These are phyloP conservation scores for Glyphotaelius pellucidus DNA, from an alignment of 2,888 invertebrate genomes.

Conservation along the genomic window DNA sequence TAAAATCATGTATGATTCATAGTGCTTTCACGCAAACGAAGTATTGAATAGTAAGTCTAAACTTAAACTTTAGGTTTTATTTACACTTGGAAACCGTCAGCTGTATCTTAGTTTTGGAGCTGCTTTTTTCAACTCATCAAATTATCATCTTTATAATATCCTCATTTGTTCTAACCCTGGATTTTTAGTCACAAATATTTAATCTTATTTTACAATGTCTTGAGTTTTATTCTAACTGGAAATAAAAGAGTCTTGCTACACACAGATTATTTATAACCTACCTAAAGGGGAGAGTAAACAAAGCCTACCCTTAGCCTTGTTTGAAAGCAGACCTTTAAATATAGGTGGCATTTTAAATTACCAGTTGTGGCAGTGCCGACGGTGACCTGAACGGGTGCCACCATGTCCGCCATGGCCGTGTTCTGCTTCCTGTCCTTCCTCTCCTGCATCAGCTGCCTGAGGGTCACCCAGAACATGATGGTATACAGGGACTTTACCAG, in stretches of 20 bases:
- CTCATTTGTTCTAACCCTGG: neutral
- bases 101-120: neutral
- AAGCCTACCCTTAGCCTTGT: too few species aligned
- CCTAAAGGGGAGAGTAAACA: too few species aligned
- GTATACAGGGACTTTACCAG: constrained; percentile 91
- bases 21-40: too few species aligned
- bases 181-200: neutral
- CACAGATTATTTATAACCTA: neutral
- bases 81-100: neutral
- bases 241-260: neutral
- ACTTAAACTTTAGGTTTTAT: too few species aligned
- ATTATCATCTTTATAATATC: neutral
- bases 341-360: constrained; percentile 67
- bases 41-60: too few species aligned
- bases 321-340: neutral
- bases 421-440: constrained; percentile 81
- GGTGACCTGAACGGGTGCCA: constrained; percentile 87
- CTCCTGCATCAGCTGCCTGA: constrained; percentile 93
- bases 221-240: neutral
- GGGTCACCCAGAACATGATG: constrained; percentile 96
- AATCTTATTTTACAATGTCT: neutral
- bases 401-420: constrained; percentile 85
- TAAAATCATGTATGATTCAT: too few species aligned
- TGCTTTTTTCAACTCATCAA: neutral
- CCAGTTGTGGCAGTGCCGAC: constrained; percentile 84